Conservation (phyloP, 1,140 invertebrate species). For the Lucilia sericata region DNA sequence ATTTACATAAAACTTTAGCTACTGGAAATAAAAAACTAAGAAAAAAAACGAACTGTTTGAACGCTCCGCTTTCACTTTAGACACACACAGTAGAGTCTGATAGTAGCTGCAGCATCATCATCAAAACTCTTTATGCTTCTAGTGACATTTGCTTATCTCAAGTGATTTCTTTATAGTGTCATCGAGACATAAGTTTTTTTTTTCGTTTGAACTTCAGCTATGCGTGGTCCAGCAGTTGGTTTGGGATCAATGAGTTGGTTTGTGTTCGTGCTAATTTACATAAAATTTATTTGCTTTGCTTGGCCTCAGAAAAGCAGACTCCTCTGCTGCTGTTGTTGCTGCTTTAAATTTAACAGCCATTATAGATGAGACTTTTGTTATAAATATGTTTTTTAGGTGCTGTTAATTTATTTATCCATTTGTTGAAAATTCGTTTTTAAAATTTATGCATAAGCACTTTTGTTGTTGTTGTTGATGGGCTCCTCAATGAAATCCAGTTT, state of each 20-base stretch:
- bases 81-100: background rate
- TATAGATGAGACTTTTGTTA: background rate
- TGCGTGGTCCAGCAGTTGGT: too few species aligned
- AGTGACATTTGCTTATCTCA: conserved; percentile 48
- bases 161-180: conserved; percentile 49
- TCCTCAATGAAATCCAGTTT: too few species aligned
- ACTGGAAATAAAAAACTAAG: background rate
- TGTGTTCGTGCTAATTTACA: conserved; percentile 19
- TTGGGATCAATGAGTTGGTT: background rate
- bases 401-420: background rate
- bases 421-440: background rate
- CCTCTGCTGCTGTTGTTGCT: too few species aligned
- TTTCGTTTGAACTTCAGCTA: background rate
- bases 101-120: background rate
- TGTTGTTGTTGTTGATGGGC: background rate
- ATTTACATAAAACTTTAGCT: conserved; percentile 21
- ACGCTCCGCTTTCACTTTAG: conserved; percentile 17
- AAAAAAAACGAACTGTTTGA: background rate
- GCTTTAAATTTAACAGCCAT: too few species aligned
- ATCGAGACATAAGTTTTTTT: conserved; percentile 18
- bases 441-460: conserved; percentile 23
- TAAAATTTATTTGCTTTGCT: background rate
- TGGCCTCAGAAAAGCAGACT: too few species aligned
- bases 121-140: background rate
- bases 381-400: background rate